Evolutionary conservation across 2,113 vertebrate species (phyloP), one percentile per base, ranked within the genome.

Genomic region (Poicephalus gulielmi): DNA sequence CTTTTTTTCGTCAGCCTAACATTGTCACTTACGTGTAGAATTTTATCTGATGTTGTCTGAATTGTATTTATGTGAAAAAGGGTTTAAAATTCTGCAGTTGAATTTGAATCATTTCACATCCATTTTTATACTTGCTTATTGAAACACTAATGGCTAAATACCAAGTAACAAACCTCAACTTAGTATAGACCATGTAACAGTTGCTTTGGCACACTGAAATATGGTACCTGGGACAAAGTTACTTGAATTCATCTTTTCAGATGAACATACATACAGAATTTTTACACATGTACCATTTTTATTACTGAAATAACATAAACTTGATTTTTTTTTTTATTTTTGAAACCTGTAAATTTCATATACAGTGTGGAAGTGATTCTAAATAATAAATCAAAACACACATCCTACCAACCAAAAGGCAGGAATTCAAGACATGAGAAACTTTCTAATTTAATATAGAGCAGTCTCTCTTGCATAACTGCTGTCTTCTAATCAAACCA

Each of bases 331-430:
- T 92, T 89, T 82, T 88, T 55, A 44, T 75, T 95, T 93, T 91
- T 75, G 20, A 92, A 92, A 76, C 73, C 41, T 83, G 76, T 33
- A 55, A 33, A 62, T 90, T 90, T 96, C 47, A 25, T 49, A 30
- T 49, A 62, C 5, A 15, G 44, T 74, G 35, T 37, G 70, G 70
- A 94, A 64, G 17, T 60, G 10, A 83, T 91, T 84, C 30, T 96
- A 91, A 96, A 93, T 96, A 95, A 93, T 94, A 86, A 93, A 95
- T 94, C 33, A 91, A 93, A 92, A 90, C 4, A 1, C 10, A 16
- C 18, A 53, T 20, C 41, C 30, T 83, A 71, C 71, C 78, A 94
- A 83, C 94, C 60, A 78, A 83, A 20, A 89, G 8, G 2, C 49
- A 89, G 25, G 50, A 68, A 75, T 41, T 28, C 19, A 66, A 69